These are phyloP conservation scores for Drosophila lacertosa DNA, from an alignment of 1,140 invertebrate genomes.

Conservation along the genomic window DNA sequence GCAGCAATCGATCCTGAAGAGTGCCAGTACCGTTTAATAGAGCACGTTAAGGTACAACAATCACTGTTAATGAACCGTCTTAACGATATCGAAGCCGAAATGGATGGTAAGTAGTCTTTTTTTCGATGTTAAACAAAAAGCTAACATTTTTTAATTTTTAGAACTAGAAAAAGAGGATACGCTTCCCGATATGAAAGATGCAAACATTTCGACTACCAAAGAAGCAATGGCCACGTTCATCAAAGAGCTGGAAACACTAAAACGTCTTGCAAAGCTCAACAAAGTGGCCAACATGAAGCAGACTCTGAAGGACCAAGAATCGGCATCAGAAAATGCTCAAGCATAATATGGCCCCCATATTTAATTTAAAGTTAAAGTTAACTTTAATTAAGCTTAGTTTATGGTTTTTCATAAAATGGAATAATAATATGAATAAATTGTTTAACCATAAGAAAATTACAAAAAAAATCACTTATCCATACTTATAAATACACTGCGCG, in stretches of 20 bases:
- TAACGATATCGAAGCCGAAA: slow-evolving; percentile 91
- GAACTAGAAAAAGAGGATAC: slow-evolving; percentile 71
- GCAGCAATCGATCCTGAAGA: slow-evolving; percentile 91
- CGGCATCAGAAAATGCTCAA: slow-evolving; percentile 5
- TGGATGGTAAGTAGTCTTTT: slow-evolving; percentile 86
- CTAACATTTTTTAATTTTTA: slow-evolving; percentile 1
- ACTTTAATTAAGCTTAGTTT: background rate
- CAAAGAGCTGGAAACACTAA: slow-evolving; percentile 73
- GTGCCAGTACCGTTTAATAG: slow-evolving; percentile 90
- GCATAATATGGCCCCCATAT: background rate
- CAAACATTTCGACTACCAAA: slow-evolving; percentile 60
- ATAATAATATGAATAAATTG: background rate
- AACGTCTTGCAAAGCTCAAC: slow-evolving; percentile 72
- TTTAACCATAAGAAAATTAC: background rate
- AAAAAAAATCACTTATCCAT: too few relatives aligned
- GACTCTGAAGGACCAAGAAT: slow-evolving; percentile 41
- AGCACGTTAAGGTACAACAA: slow-evolving; percentile 91
- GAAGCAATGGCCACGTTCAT: slow-evolving; percentile 72
- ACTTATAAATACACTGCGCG: too few relatives aligned
- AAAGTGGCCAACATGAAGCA: slow-evolving; percentile 65
- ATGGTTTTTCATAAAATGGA: background rate
- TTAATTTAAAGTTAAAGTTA: background rate
- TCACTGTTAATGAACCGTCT: slow-evolving; percentile 89
- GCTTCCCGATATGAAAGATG: slow-evolving; percentile 63
- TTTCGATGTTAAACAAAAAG: too few relatives aligned